Conservation (phyloP, 2,888 invertebrate species). For the Dryocosmus kuriphilus region DNA sequence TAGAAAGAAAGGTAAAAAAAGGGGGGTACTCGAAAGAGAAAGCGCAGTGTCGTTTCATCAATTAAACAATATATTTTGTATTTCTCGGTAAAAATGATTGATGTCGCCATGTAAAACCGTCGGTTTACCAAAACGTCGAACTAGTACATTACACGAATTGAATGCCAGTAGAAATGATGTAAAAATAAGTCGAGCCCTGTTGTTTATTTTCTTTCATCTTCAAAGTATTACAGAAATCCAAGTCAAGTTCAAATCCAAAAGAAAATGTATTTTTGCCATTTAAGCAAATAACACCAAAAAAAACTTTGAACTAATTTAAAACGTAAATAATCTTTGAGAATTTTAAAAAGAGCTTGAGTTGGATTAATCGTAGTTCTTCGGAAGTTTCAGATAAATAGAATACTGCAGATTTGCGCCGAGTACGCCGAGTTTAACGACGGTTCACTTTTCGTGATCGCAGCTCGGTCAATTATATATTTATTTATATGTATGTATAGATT, state of each 20-base stretch:
- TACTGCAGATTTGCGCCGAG: constrained; percentile 37
- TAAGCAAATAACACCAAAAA: neutral
- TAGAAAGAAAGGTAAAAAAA: constrained; percentile 29
- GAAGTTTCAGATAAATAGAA: constrained; percentile 36
- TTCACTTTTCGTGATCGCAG: constrained; percentile 26
- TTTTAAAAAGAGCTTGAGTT: neutral
- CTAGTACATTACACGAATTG: constrained; percentile 45
- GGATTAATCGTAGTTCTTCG: constrained; percentile 23
- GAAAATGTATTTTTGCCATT: neutral
- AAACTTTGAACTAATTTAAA: too few species aligned
- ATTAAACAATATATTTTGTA: constrained; percentile 36
- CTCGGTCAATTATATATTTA: constrained; percentile 45
- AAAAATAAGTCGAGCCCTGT: constrained; percentile 61
- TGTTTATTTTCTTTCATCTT: constrained; percentile 38
- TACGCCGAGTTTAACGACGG: constrained; percentile 37
- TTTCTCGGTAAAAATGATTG: constrained; percentile 23
- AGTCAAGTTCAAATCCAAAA: neutral
- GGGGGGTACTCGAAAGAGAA: neutral
- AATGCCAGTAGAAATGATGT: constrained; percentile 58
- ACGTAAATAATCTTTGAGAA: neutral
- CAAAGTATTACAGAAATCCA: constrained; percentile 31
- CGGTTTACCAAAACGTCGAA: constrained; percentile 19
- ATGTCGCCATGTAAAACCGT: constrained; percentile 24
- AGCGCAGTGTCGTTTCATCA: constrained; percentile 23
- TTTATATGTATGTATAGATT: constrained; percentile 56